Percentiles rank a stretch among this genome's conserved stretches.
Evolutionary conservation across 2,113 vertebrate genomes (phyloP).

Genomic region (Canis aureus): DNA sequence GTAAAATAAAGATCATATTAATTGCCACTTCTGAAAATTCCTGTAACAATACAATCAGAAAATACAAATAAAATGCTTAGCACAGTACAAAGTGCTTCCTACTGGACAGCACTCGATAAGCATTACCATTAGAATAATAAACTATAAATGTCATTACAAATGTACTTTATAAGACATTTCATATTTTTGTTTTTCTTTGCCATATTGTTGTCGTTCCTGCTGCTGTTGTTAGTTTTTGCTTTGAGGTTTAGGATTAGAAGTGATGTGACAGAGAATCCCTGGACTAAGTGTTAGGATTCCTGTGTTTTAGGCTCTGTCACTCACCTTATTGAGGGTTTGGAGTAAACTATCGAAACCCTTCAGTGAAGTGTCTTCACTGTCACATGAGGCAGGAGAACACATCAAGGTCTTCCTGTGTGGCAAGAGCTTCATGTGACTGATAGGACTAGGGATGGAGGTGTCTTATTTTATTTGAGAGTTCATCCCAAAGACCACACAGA

Average conservation of each 20-base stretch:
- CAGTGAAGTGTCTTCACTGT: neutral
- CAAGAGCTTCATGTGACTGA: neutral
- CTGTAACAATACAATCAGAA: neutral
- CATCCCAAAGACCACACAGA: neutral
- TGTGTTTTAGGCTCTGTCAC: neutral
- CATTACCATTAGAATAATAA: neutral
- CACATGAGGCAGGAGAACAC: neutral
- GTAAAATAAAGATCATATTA: neutral
- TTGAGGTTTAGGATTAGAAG: neutral
- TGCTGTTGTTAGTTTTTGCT: neutral
- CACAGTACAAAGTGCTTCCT: neutral
- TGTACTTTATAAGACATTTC: neutral
- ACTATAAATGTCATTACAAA: neutral
- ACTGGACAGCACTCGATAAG: neutral
- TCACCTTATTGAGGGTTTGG: neutral
- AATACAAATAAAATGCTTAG: neutral
- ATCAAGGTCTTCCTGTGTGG: neutral
- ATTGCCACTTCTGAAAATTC: neutral
- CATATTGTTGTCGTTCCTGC: neutral
- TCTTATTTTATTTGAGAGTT: neutral
- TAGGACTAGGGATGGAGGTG: neutral
- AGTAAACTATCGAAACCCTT: neutral
- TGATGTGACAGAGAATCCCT: neutral
- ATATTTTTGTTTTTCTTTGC: neutral
- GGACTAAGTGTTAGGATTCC: neutral